Base-by-base conservation (phyloP, 2,113 vertebrate genomes). In the Pipa parva region DNA sequence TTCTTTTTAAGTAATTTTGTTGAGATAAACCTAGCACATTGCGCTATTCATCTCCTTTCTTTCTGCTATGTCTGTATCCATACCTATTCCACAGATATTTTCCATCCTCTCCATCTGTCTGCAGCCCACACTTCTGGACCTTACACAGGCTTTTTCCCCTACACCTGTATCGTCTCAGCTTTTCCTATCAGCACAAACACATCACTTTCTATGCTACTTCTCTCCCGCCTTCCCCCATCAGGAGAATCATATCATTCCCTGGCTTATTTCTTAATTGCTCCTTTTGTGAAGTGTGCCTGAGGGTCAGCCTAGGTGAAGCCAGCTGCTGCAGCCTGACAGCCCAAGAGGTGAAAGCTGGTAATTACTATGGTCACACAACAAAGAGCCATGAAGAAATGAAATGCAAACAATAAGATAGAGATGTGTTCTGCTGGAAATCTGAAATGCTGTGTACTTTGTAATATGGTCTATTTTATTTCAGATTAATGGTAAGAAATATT, bases 261-360 rank as follows among this genome's bases (percentile, higher is more conserved):
- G 57, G 29, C 36, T 68, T 51, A 59, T 68, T 68, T 37, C 69
- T 57, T 48, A 15, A 7, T 31, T 54, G 62, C 57, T n/a, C 15
- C 67, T 46, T 31, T 22, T n/a, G 33, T 24, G 55, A 22, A 20
- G 2, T 3, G 24, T 37, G 56, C 18, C 22, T 13, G 11, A 12
- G 28, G 39, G 29, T 25, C 15, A 1, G 2, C 9, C 17, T 33
- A 2, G 42, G 26, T 5, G 2, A 0, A n/a, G 39, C 50, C 12
- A 0, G 0, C 5, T 62, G 49, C 48, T 52, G 46, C 3, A 39
- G n/a, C 21, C 51, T 20, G 2, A 26, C n/a, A 62, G 27, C 26
- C 45, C 1, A 1, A 58, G 22, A 49, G 46, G 46, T 49, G 46
- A 24, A 49, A 49, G 21, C 46, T 28, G 12, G 22, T 54, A 27